These are phyloP conservation scores for Eledone cirrhosa DNA, from an alignment of 2,888 invertebrate genomes.

Conservation along the genomic window DNA sequence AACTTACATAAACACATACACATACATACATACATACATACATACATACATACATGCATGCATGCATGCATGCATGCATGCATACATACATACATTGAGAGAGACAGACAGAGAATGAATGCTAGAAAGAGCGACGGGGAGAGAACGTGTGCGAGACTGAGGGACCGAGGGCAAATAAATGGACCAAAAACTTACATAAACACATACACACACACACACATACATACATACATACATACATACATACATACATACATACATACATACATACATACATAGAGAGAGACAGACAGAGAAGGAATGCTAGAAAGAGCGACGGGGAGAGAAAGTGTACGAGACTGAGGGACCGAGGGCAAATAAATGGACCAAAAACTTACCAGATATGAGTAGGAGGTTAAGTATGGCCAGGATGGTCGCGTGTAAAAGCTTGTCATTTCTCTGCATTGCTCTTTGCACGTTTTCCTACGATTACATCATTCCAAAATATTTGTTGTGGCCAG, in stretches of 20 bases:
- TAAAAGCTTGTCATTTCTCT: slow-evolving; percentile 27
- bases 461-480: slow-evolving; percentile 25
- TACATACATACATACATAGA: not conserved
- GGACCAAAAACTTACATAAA: not conserved
- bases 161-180: not conserved
- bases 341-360: not conserved
- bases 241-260: not conserved
- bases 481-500: slow-evolving; percentile 17
- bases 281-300: not conserved
- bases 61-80: not conserved
- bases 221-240: not conserved
- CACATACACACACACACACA: not conserved
- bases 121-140: not conserved
- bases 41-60: not conserved
- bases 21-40: not conserved
- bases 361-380: slow-evolving; percentile 28
- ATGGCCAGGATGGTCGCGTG: slow-evolving; percentile 23
- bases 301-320: not conserved
- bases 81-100: not conserved
- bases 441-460: slow-evolving; percentile 26
- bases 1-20: not conserved
- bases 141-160: not conserved
- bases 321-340: not conserved
- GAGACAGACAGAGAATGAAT: not conserved
- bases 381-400: slow-evolving; percentile 22